These are phyloP conservation scores for Oreohelix idahoensis DNA, from an alignment of 1,140 invertebrate genomes.

Conservation along the genomic window DNA sequence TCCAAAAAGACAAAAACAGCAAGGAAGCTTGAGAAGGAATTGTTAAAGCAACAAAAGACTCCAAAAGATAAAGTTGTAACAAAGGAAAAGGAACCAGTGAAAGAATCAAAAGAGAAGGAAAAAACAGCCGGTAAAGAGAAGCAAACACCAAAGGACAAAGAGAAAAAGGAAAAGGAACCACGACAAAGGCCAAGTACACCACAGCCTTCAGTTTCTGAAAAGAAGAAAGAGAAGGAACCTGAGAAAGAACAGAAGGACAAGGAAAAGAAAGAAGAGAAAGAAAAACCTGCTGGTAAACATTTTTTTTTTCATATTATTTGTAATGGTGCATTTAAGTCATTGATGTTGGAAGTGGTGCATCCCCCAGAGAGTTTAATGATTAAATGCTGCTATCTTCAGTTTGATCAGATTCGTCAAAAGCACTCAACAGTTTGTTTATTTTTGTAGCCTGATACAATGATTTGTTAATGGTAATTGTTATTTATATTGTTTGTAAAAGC, in stretches of 20 bases:
- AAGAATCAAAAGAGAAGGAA: constrained; percentile 24
- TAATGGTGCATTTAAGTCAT: background rate
- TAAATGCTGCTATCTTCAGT: too few relatives aligned
- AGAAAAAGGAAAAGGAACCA: constrained; percentile 31
- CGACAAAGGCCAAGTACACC: constrained; percentile 22
- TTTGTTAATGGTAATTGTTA: too few relatives aligned
- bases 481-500: too few relatives aligned
- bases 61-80: background rate
- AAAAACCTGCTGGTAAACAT: constrained; percentile 31
- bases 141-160: constrained; percentile 8
- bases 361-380: background rate
- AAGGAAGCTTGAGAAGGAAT: constrained; percentile 40
- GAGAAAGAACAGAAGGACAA: constrained; percentile 29
- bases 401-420: too few relatives aligned
- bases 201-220: constrained; percentile 16
- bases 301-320: too few relatives aligned
- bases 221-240: constrained; percentile 39
- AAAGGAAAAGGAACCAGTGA: background rate
- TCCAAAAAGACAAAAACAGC: constrained; percentile 39
- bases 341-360: background rate
- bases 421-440: too few relatives aligned
- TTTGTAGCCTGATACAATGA: too few relatives aligned
- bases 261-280: constrained; percentile 39
- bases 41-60: constrained; percentile 29
- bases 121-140: constrained; percentile 7